Base-by-base conservation (phyloP, 2,113 vertebrate genomes). In the Notothenia coriiceps region DNA sequence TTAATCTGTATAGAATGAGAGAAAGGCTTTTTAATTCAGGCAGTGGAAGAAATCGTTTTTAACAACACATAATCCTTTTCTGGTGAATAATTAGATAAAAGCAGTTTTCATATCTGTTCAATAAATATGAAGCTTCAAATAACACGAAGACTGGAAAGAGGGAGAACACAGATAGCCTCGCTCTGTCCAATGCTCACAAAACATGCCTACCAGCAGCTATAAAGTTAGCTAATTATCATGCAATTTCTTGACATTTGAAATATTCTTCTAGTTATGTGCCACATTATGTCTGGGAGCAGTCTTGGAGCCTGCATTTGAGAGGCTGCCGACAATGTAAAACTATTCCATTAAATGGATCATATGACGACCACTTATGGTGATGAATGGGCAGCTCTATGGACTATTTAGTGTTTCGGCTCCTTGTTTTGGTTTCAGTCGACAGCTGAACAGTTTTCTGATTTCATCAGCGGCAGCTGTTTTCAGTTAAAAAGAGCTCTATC, bases 1-100 rank as follows among this genome's bases (percentile, higher is more conserved):
- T 20, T 65, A 74, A 14, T 67, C 22, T 54, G 40, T 74, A 83
- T 29, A 57, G 10, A 74, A 65, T 11, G 7, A 57, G 20, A 52
- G 7, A 7, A 40, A 7, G 35, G 35, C 6, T 6, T 40, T 40
- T 40, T 40, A 40, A 7, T 29, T 40, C 35, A 40, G 35, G 35
- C 35, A 40, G 35, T 40, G 6, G 35, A 40, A 40, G 6, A 40
- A 40, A 40, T 40, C 35, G 6, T 40, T 40, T 40, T 7, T 7
- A 6, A 29, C 29, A 29, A 29, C 29, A 40, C 35, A 11, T 10
- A 29, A 47, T 55, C 5, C 0, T 7, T 18, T 35, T 40, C 18
- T 57, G 51, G 3, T 29, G 33, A 62, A 40, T 25, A 20, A 15
- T 51, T 44, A 33, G 4, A 63, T 49, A 3, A 7, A 54, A 5